These are phyloP conservation scores for Patiria pectinifera DNA, from an alignment of 53 echinoderm and acorn worm species.

Conservation along the genomic window DNA sequence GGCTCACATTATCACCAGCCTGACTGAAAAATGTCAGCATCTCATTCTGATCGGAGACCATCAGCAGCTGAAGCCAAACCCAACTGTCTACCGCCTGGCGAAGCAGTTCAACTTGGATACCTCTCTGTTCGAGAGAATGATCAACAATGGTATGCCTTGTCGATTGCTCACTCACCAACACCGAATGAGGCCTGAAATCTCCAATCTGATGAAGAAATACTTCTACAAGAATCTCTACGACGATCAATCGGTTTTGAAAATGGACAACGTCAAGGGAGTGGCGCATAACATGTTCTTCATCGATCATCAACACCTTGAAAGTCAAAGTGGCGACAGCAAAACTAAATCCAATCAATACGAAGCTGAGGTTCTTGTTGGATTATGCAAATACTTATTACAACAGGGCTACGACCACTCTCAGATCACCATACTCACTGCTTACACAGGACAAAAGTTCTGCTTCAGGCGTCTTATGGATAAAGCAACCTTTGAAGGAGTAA, in stretches of 20 bases:
- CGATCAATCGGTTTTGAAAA: conserved; percentile 70
- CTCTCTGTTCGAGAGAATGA: conserved; percentile 91
- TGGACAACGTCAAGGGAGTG: conserved; percentile 75
- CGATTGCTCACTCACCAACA: conserved; percentile 77
- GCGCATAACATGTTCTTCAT: conserved; percentile 83
- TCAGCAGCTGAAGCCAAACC: conserved; percentile 93
- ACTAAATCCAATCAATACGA: conserved; percentile 85
- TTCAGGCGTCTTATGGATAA: conserved; percentile 75
- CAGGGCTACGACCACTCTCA: conserved; percentile 76
- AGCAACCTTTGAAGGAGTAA: conserved; percentile 75
- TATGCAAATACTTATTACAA: conserved; percentile 80
- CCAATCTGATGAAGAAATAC: conserved; percentile 70
- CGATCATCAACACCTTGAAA: conserved; percentile 72
- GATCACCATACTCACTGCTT: conserved; percentile 91
- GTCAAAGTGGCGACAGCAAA: conserved; percentile 64
- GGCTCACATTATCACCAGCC: conserved; percentile 89
- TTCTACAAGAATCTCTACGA: conserved; percentile 82
- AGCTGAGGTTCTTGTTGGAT: conserved; percentile 70
- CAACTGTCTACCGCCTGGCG: conserved; percentile 86
- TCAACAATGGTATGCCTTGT: conserved; percentile 89
- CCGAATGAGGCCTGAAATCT: conserved; percentile 95
- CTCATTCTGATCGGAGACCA: conserved; percentile 97
- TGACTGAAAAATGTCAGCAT: conserved; percentile 78
- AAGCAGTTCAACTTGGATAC: conserved; percentile 82
- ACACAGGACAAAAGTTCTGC: conserved; percentile 81